phyloP scores from a whole-genome alignment of 1,140 invertebrate genomes.

The Tetranychus cinnabarinus region DNA sequence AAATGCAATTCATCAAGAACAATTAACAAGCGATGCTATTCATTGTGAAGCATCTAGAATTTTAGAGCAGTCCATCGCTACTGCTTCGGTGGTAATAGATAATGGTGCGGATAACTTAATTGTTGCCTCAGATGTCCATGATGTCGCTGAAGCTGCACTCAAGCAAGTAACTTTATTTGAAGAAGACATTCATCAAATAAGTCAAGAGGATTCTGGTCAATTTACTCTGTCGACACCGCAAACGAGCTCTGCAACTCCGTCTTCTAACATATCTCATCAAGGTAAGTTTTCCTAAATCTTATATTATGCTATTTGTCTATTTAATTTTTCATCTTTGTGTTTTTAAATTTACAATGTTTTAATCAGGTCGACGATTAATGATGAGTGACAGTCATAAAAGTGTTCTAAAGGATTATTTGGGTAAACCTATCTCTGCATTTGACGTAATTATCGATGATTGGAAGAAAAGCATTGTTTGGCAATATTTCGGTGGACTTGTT shows the following conservation, averaged over 20 bases:
- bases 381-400: background rate
- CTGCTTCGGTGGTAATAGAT: constrained; percentile 2
- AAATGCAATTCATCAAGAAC: too few relatives aligned
- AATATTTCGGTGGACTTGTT: constrained; percentile 1
- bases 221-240: too few relatives aligned
- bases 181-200: background rate
- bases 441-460: constrained; percentile 1
- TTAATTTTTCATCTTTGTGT: too few relatives aligned
- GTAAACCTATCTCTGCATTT: background rate
- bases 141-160: background rate
- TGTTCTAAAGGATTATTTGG: background rate
- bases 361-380: background rate
- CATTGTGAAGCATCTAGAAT: constrained; percentile 8
- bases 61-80: constrained; percentile 11
- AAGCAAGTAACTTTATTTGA: background rate
- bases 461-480: constrained; percentile 1
- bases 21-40: background rate
- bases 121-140: background rate
- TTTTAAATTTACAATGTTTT: background rate
- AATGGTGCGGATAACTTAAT: background rate
- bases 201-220: background rate
- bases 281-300: background rate
- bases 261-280: background rate
- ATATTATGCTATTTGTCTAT: background rate
- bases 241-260: too few relatives aligned